A percentile compares a stretch with the other conserved stretches of the same genome.
Evolutionary conservation across 1,140 invertebrate genomes (phyloP).

Genomic region (Procambarus clarkii): DNA sequence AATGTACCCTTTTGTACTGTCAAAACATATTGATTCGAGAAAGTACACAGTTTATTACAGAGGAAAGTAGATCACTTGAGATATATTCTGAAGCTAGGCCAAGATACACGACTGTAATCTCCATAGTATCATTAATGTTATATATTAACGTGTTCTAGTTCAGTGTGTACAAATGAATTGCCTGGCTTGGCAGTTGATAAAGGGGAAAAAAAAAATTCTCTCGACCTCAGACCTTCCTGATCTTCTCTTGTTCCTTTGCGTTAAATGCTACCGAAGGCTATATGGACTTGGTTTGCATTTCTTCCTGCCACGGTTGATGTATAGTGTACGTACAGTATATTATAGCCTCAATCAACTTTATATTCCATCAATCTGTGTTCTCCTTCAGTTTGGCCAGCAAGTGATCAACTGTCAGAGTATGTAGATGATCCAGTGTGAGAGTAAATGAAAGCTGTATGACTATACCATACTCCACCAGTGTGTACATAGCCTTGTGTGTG

Average conservation of each 20-base stretch:
- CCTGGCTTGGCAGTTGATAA: background rate
- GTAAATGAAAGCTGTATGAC: background rate
- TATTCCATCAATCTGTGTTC: background rate
- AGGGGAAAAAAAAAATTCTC: background rate
- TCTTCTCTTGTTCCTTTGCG: background rate
- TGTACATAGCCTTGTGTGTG: conserved; percentile 39
- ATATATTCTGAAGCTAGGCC: background rate
- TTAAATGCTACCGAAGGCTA: no score
- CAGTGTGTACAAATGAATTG: conserved; percentile 2
- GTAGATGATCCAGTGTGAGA: background rate
- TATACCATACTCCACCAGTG: background rate
- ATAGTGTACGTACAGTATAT: background rate
- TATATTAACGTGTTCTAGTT: background rate
- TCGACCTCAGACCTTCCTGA: background rate
- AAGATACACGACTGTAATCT: conserved; percentile 1
- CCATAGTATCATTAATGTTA: background rate
- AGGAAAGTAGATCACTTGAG: background rate
- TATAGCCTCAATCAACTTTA: background rate
- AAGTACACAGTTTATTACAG: background rate
- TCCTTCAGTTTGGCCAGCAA: background rate
- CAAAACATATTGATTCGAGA: background rate
- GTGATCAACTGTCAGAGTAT: conserved; percentile 12
- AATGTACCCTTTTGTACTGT: conserved; percentile 6
- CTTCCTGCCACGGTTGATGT: background rate
- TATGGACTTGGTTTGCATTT: background rate